Evolutionary conservation across 2,113 vertebrate genomes (phyloP), one percentile per base, ranked within the genome.

Genomic region (Athene cunicularia): DNA sequence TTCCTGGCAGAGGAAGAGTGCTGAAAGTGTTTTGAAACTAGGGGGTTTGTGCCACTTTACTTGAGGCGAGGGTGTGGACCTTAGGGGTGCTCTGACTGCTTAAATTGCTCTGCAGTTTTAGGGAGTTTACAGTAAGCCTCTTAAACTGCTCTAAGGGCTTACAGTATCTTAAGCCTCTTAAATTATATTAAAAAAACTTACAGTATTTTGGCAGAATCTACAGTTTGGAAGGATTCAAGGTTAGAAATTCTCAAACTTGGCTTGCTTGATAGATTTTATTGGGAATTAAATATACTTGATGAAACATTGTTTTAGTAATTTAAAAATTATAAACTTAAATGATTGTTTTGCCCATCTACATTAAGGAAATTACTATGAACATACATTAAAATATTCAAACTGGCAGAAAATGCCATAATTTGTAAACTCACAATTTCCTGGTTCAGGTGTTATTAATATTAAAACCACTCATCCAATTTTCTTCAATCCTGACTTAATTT

Each of bases 51-150:
- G 71, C 66, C 9, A 12, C 73, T 93, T 90, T 93, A 90, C 84
- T 96, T 76, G 49, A 74, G 71, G 56, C 0, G 0, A 91, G 83
- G 92, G 76, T 91, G 76, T 47, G 88, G 92, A 71, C 47, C 53
- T 75, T 55, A 11, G 75, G n/a, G 56, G 37, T 87, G 86, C 86
- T 94, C 71, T 66, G 43, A 47, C 89, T 90, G 77, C 94, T 96
- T 39, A 88, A 94, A 97, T 91, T 96, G 87, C 96, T 96, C 94
- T 90, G 94, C 91, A 94, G 89, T 97, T 97, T 94, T 92, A 95
- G 88, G 68, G 80, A 83, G 91, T 95, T 97, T 96, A 93, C 58
- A 90, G 96, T 95, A 97, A 94, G 94, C 95, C 85, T 96, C 94
- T 97, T 97, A 97, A 96, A 94, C 86, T 93, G 74, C 89, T 96